phyloP scores from a whole-genome alignment of 2,113 vertebrate species.

The Heteronetta atricapilla region DNA sequence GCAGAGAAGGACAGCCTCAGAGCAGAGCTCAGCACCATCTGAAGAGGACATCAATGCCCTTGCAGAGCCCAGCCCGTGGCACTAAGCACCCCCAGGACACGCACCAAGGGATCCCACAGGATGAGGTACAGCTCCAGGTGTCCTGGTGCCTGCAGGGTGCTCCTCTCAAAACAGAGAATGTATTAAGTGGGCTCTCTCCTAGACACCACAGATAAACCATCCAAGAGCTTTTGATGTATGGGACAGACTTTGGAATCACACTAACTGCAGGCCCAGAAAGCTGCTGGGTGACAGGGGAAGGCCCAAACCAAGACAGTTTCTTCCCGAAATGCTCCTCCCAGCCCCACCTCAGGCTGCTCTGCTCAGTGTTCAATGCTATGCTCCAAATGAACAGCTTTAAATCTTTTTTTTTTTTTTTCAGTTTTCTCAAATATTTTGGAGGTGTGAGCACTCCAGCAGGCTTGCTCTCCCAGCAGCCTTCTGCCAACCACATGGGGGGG shows the following conservation, averaged over 20 bases:
- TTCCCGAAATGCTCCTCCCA: not conserved
- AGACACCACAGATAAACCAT: not conserved
- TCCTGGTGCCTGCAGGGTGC: not conserved
- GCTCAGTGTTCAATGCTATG: not conserved
- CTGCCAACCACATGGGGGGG: accelerated
- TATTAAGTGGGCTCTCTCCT: not conserved
- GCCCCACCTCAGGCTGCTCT: not conserved
- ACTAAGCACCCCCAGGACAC: not conserved
- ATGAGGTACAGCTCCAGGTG: not conserved
- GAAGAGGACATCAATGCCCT: not conserved
- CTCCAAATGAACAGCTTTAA: not conserved
- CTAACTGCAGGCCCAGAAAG: not conserved
- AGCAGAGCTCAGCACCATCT: not conserved
- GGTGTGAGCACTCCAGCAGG: too few species aligned
- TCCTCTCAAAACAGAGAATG: not conserved
- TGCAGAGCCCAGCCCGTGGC: not conserved
- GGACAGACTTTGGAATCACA: not conserved
- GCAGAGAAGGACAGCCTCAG: not conserved
- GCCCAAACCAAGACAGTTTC: not conserved
- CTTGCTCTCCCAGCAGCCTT: not conserved
- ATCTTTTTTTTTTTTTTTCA: not conserved
- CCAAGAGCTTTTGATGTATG: not conserved
- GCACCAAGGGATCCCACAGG: not conserved
- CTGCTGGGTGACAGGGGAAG: not conserved
- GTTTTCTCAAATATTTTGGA: not conserved